phyloP scores from a whole-genome alignment of 2,888 invertebrate species.

The Polymixis lichenea region DNA sequence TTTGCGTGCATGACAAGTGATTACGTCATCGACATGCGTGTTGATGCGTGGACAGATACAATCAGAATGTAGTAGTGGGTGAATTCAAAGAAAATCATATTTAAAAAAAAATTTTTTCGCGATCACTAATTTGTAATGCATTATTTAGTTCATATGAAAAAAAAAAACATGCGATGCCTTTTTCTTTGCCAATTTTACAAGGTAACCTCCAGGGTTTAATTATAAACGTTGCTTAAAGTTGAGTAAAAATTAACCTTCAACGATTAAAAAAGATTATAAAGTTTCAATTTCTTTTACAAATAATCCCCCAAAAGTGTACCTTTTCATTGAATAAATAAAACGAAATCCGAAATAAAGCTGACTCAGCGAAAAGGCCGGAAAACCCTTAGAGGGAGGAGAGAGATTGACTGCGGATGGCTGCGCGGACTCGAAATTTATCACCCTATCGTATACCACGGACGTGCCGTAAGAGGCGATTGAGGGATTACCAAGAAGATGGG shows the following conservation, averaged over 20 bases:
- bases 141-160: too few relatives aligned
- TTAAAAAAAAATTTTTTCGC: background rate
- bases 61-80: constrained; percentile 13
- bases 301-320: background rate
- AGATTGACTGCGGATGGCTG: constrained; percentile 25
- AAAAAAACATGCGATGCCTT: background rate
- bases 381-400: constrained; percentile 18
- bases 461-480: constrained; percentile 35
- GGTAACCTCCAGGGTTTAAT: background rate
- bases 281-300: background rate
- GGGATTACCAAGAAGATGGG: constrained; percentile 38
- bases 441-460: constrained; percentile 38
- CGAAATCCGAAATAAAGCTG: constrained; percentile 31
- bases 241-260: background rate
- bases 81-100: constrained; percentile 3
- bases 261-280: too few relatives aligned
- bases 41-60: constrained; percentile 28
- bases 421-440: constrained; percentile 37
- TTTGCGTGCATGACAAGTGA: constrained; percentile 72
- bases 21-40: constrained; percentile 69
- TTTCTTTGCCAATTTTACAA: too few relatives aligned
- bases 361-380: constrained; percentile 30
- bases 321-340: constrained; percentile 1
- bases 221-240: background rate
- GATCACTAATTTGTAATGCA: background rate